Conservation (phyloP, 1,140 invertebrate genomes). For the Zaprionus gabonicus region DNA sequence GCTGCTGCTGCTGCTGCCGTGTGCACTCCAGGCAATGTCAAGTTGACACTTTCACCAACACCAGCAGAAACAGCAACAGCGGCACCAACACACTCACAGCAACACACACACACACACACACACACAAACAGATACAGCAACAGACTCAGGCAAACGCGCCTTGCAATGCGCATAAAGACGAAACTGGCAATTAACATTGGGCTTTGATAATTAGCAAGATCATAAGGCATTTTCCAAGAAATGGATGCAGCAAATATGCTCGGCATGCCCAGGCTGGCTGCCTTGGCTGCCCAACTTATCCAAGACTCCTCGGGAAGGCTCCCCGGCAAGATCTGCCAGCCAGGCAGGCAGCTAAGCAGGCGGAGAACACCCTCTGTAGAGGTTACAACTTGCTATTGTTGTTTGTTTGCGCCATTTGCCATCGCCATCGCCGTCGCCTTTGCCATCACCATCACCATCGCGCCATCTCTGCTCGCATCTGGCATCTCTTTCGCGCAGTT, state of each 20-base stretch:
- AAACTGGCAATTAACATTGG: conserved; percentile 31
- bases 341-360: not conserved
- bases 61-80: conserved; percentile 26
- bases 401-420: conserved; percentile 76
- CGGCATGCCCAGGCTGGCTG: not conserved
- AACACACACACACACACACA: not conserved
- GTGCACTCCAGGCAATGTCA: conserved; percentile 81
- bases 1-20: conserved; percentile 52
- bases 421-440: conserved; percentile 13
- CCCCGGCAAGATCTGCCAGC: not conserved
- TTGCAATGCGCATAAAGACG: conserved; percentile 34
- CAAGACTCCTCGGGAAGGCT: not conserved
- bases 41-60: conserved; percentile 80
- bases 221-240: not conserved
- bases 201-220: not conserved
- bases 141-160: conserved; percentile 13
- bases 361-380: conserved; percentile 69
- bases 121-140: conserved; percentile 37
- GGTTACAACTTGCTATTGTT: conserved; percentile 78
- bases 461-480: conserved; percentile 19
- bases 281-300: not conserved
- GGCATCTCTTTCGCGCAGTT: conserved; percentile 19
- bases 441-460: conserved; percentile 21
- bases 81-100: conserved; percentile 10
- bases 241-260: not conserved